phyloP scores from a whole-genome alignment of 2,797 vertebrate genomes.

The Falco concolor region DNA sequence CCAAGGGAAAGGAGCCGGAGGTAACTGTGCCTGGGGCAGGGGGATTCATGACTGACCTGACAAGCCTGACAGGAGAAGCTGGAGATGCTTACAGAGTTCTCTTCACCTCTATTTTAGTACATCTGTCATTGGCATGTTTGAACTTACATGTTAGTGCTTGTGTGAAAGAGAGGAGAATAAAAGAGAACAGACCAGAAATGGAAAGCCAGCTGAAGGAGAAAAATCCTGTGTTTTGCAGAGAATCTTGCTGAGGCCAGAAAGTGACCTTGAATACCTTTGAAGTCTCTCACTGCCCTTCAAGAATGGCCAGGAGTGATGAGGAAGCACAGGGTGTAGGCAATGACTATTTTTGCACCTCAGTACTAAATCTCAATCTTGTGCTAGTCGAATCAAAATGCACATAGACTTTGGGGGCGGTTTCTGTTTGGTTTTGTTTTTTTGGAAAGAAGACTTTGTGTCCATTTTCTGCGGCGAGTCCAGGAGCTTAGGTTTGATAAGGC shows the following conservation, averaged over 20 bases:
- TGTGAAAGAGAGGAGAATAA: neutral
- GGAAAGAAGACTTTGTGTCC: neutral
- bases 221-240: neutral
- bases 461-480: neutral
- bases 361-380: neutral
- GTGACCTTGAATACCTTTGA: neutral
- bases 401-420: neutral
- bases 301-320: neutral
- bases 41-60: neutral
- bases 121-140: neutral
- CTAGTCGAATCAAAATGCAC: neutral
- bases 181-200: neutral
- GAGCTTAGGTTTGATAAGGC: neutral
- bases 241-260: neutral
- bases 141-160: neutral
- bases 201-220: neutral
- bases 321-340: neutral
- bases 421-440: neutral
- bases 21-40: neutral
- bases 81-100: neutral
- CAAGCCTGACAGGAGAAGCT: neutral
- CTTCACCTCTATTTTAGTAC: slow-evolving; percentile 33
- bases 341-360: neutral
- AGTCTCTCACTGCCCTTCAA: neutral
- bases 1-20: neutral